Evolutionary conservation across 2,888 invertebrate species (phyloP), one percentile per base, ranked within the genome.

Genomic region (Brachyptera putata): DNA sequence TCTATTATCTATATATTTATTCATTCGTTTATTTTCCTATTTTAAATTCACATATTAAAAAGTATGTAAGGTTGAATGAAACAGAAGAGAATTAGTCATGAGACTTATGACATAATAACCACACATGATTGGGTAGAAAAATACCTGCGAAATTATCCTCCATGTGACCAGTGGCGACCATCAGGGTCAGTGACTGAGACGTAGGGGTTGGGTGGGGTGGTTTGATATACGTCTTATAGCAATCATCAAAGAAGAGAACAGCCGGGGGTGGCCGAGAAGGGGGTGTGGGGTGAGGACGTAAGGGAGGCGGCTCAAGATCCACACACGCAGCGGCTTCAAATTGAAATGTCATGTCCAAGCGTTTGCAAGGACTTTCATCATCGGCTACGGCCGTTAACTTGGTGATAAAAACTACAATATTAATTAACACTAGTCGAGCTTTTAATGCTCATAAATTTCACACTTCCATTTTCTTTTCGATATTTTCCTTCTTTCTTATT

Each of bases 391-490:
- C 55, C 57, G 57, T 61, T 61, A 61, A 61, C 53, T 46, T 21
- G 25, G 41, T 48, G 57, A 61, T 61, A 61, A 61, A 61, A 61
- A 58, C 57, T 61, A 53, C 61, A 30, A 61, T 61, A 61, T 61
- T 61, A 61, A 61, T 61, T 58, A 58, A 53, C 53, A 53, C 34
- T 36, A 24, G 61, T 58, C 58, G 26, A 46, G 56, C 61, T 58
- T 61, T 61, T 50, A 61, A 61, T 58, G 61, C 58, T 55, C 61
- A 61, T 61, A 61, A 61, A 61, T 61, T 61, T 53, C 53, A 53
- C 53, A 53, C 53, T 53, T 53, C 16, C 34, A 53, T 53, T 53
- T 53, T 53, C 34, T 34, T 53, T 30, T 30, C 30, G 11, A 30
- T 30, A 30, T 30, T 30, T 30, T 30, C 11, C 30, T 30, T 30